Evolutionary conservation across 2,113 vertebrate species (phyloP).

Genomic region (Platysternon megacephalum): DNA sequence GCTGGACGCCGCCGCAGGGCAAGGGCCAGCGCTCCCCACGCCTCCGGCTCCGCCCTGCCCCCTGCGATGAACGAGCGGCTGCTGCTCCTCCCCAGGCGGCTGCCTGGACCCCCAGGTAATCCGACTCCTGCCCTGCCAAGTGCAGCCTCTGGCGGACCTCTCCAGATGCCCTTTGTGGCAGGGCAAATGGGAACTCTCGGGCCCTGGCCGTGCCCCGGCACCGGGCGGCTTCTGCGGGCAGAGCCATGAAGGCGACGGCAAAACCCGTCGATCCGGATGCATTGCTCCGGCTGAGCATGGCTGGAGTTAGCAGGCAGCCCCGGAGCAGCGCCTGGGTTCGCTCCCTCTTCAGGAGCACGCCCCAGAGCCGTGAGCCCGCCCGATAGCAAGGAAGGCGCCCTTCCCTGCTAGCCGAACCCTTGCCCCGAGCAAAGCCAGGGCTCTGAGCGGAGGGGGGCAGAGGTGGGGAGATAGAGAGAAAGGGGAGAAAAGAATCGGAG

Average conservation of each 20-base stretch:
- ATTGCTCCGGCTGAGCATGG: not conserved
- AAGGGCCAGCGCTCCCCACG: not conserved
- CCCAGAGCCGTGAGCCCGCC: not conserved
- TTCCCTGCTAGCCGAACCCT: not conserved
- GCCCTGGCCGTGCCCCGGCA: not conserved
- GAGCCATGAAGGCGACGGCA: not conserved
- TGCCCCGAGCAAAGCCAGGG: not conserved
- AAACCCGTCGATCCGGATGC: not conserved
- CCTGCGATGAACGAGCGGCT: not conserved
- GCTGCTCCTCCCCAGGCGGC: not conserved
- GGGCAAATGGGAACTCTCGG: not conserved
- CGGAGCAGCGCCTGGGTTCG: too few species aligned
- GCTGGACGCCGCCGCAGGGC: not conserved
- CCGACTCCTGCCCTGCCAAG: not conserved
- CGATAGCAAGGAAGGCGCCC: too few species aligned
- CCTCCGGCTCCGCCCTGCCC: not conserved
- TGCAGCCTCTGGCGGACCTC: too few species aligned
- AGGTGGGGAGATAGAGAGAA: too few species aligned
- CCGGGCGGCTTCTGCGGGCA: not conserved
- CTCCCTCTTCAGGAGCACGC: not conserved
- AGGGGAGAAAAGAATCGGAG: not conserved
- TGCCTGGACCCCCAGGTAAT: constrained; percentile 47
- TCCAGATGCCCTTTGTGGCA: not conserved
- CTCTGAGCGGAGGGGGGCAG: too few species aligned
- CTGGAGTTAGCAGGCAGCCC: not conserved